Conservation (phyloP, 1,140 invertebrate genomes). For the Stegodyphus dumicola region DNA sequence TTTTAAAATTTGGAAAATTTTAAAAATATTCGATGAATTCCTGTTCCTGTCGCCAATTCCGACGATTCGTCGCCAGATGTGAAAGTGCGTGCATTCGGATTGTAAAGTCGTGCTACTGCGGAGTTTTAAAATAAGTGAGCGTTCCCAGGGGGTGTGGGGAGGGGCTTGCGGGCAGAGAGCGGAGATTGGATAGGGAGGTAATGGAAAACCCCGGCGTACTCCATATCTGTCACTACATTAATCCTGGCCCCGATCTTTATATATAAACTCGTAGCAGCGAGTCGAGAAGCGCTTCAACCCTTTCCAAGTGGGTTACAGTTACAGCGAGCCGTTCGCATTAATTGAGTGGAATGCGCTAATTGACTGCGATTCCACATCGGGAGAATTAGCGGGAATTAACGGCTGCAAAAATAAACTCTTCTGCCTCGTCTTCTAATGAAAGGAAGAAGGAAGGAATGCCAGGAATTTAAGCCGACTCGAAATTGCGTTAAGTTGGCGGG, state of each 20-base stretch:
- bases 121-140: slow-evolving; percentile 61
- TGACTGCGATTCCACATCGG: slow-evolving; percentile 57
- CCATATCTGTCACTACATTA: slow-evolving; percentile 57
- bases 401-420: slow-evolving; percentile 45
- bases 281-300: not conserved
- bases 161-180: slow-evolving; percentile 38
- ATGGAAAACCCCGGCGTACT: slow-evolving; percentile 58
- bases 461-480: slow-evolving; percentile 56
- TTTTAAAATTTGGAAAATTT: too few relatives aligned
- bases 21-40: too few relatives aligned
- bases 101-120: slow-evolving; percentile 49
- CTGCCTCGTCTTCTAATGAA: slow-evolving; percentile 29
- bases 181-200: slow-evolving; percentile 58
- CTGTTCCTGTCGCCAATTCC: too few relatives aligned
- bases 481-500: slow-evolving; percentile 59
- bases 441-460: slow-evolving; percentile 18
- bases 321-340: slow-evolving; percentile 40
- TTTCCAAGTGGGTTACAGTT: slow-evolving; percentile 18
- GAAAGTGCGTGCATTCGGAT: not conserved
- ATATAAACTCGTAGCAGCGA: slow-evolving; percentile 1
- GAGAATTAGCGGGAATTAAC: slow-evolving; percentile 52
- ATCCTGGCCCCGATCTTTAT: slow-evolving; percentile 46
- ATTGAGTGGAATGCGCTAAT: slow-evolving; percentile 55
- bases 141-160: slow-evolving; percentile 53
- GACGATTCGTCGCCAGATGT: too few relatives aligned